Conservation (phyloP, 2,113 vertebrate species). For the Notiomystis cincta region DNA sequence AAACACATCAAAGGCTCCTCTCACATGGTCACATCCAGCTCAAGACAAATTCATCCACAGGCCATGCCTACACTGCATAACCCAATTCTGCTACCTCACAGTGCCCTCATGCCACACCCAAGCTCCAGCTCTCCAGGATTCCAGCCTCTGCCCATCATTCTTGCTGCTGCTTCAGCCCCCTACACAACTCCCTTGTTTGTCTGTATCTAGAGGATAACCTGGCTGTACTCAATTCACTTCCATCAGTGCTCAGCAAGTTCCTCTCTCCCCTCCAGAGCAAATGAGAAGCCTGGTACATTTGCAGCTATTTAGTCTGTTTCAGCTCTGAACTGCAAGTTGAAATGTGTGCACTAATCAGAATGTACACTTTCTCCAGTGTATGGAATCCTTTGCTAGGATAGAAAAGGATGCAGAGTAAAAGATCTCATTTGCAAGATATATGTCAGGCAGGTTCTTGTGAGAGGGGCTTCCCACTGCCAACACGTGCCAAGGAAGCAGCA, state of each 20-base stretch:
- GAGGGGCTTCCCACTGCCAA: background rate
- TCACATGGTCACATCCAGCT: background rate
- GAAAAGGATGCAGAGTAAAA: background rate
- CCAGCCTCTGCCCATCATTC: background rate
- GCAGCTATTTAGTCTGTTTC: background rate
- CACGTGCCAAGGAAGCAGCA: accelerated
- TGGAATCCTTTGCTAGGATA: background rate
- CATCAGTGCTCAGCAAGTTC: background rate
- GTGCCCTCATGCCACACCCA: accelerated
- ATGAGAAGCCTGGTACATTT: background rate
- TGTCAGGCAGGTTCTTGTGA: background rate
- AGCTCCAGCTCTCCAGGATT: background rate
- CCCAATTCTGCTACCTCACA: background rate
- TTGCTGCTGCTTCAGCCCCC: background rate
- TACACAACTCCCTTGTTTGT: background rate
- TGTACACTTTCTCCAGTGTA: background rate
- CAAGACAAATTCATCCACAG: background rate
- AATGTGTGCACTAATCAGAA: background rate
- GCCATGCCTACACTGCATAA: background rate
- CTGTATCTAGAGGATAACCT: background rate
- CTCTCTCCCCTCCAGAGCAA: background rate
- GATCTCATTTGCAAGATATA: background rate
- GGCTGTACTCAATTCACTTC: background rate
- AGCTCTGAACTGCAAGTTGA: background rate
- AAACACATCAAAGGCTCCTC: background rate